Percentiles rank a stretch among this genome's conserved stretches.
Conservation (phyloP, 2,797 vertebrate species). For the Yasuhikotakia modesta region DNA sequence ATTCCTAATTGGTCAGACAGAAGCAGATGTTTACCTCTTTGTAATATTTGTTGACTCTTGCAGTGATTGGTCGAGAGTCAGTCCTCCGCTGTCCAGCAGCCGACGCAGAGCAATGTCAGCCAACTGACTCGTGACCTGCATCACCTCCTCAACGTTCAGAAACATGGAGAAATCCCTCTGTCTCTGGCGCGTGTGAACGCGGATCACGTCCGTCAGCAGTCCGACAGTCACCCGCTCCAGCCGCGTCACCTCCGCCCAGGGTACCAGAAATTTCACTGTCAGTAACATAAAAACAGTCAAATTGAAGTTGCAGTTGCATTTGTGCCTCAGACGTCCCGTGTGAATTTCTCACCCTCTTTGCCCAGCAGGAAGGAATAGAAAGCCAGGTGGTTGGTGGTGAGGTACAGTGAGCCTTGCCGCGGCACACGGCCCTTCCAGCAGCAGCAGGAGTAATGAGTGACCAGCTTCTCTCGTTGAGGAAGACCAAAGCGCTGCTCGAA, state of each 20-base stretch:
- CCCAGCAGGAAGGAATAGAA: constrained; percentile 98
- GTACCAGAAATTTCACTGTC: constrained; percentile 89
- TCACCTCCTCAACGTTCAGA: constrained; percentile 86
- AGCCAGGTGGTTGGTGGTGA: constrained; percentile 95
- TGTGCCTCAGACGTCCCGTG: not conserved
- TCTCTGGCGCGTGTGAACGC: constrained; percentile 82
- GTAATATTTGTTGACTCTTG: constrained; percentile 89
- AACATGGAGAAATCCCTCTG: constrained; percentile 96
- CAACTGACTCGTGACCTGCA: constrained; percentile 89
- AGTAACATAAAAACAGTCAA: not conserved
- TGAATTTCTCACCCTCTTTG: constrained; percentile 83
- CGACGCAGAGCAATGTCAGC: constrained; percentile 90
- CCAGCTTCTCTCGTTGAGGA: constrained; percentile 87
- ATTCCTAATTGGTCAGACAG: too few relatives aligned
- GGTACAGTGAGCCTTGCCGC: constrained; percentile 95
- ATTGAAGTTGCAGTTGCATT: too few relatives aligned
- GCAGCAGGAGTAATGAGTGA: constrained; percentile 93
- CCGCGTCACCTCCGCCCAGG: constrained; percentile 91
- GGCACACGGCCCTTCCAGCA: constrained; percentile 96
- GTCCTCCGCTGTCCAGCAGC: constrained; percentile 90
- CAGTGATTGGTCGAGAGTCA: constrained; percentile 87
- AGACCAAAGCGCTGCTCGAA: constrained; percentile 92
- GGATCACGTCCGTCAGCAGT: constrained; percentile 87
- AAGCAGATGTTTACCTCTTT: constrained; percentile 81
- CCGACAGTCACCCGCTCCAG: constrained; percentile 89